Evolutionary conservation across 1,140 invertebrate species (phyloP).

Genomic region (Drosophila persimilis): DNA sequence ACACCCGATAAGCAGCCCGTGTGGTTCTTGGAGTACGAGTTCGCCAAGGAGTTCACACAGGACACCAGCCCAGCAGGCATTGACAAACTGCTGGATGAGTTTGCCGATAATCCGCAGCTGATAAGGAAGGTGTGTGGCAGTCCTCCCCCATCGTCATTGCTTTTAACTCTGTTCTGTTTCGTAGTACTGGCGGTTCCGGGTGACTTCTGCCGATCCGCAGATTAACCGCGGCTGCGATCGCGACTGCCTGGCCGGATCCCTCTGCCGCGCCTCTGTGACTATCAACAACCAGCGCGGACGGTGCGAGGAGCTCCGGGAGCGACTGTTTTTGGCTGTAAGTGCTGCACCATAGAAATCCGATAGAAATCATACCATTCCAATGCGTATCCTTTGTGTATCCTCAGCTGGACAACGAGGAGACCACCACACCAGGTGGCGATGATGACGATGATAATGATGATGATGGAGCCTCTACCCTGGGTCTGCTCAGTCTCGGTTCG

Average conservation of each 20-base stretch:
- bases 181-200: slow-evolving; percentile 83
- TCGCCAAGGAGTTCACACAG: slow-evolving; percentile 86
- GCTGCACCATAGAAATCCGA: no score
- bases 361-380: background rate
- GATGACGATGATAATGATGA: slow-evolving; percentile 13
- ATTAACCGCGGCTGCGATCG: slow-evolving; percentile 84
- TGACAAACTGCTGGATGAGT: slow-evolving; percentile 83
- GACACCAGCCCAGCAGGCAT: slow-evolving; percentile 83
- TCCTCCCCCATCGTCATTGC: no score
- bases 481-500: slow-evolving; percentile 46
- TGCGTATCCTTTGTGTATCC: no score
- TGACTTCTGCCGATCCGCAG: slow-evolving; percentile 85
- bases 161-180: background rate
- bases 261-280: slow-evolving; percentile 86
- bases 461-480: slow-evolving; percentile 46
- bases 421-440: background rate
- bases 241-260: slow-evolving; percentile 84
- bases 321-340: slow-evolving; percentile 65
- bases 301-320: slow-evolving; percentile 84
- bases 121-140: slow-evolving; percentile 61
- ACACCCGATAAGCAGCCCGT: slow-evolving; percentile 77
- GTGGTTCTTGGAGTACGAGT: slow-evolving; percentile 89
- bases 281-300: slow-evolving; percentile 84
- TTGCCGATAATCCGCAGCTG: slow-evolving; percentile 76
- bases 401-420: slow-evolving; percentile 61